Percentiles rank a stretch among this genome's conserved stretches.
phyloP scores from a whole-genome alignment of 35 echinoderm and acorn worm genomes.

The Patiria miniata region DNA sequence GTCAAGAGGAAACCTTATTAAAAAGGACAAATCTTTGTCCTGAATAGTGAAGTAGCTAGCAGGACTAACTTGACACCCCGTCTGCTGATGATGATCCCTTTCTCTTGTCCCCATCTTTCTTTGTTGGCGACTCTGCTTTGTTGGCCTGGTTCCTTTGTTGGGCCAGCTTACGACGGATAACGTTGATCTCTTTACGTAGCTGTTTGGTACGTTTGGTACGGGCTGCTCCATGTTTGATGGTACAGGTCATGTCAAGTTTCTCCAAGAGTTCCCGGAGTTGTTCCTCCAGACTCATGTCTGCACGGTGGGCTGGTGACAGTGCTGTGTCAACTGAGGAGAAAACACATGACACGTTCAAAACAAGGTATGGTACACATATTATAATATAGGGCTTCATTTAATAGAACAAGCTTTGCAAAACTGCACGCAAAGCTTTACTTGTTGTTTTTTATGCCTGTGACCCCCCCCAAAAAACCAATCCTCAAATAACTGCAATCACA shows the following conservation, averaged over 20 bases:
- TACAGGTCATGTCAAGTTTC: slow-evolving; percentile 91
- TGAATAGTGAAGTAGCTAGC: too few relatives aligned
- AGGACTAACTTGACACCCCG: slow-evolving; percentile 55
- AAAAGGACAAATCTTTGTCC: too few relatives aligned
- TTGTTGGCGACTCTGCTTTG: not conserved
- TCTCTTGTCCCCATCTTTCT: slow-evolving; percentile 43
- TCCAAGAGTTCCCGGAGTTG: slow-evolving; percentile 85
- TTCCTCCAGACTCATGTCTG: slow-evolving; percentile 85
- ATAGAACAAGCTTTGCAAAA: too few relatives aligned
- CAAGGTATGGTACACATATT: too few relatives aligned
- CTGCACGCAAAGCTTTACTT: too few relatives aligned
- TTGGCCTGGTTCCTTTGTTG: slow-evolving; percentile 59
- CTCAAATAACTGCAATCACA: too few relatives aligned
- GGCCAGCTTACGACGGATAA: slow-evolving; percentile 80
- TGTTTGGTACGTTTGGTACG: slow-evolving; percentile 90
- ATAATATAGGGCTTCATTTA: too few relatives aligned
- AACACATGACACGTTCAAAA: too few relatives aligned
- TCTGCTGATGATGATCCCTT: slow-evolving; percentile 46
- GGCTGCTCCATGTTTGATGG: slow-evolving; percentile 83
- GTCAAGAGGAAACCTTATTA: too few relatives aligned
- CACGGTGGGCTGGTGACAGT: slow-evolving; percentile 75
- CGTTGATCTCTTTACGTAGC: slow-evolving; percentile 88
- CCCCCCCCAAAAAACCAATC: too few relatives aligned
- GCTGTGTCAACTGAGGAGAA: slow-evolving; percentile 73
- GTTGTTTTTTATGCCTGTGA: too few relatives aligned